Base-by-base conservation (phyloP, 2,797 vertebrate species). In the Aselliscus stoliczkanus region DNA sequence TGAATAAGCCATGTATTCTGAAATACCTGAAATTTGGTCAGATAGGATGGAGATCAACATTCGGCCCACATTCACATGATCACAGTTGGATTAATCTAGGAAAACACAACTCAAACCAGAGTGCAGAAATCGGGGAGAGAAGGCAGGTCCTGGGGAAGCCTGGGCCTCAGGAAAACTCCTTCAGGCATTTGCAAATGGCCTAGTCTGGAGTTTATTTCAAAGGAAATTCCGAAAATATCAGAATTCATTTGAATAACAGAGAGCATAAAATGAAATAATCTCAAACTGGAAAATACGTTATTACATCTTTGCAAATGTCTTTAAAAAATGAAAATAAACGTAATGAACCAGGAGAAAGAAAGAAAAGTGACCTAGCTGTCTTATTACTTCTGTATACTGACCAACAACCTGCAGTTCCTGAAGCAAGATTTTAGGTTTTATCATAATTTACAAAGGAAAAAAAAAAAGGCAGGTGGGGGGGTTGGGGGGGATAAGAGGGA, bases 61-160 rank as follows among this genome's bases (percentile, higher is more conserved):
- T 79, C 70, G 75, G 15, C 62, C 31, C 62, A 39, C 60, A 58
- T 67, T 88, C 64, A 39, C 64, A 44, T 64, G 5, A 56, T 13
- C 77, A 52, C 1, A 42, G 17, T 54, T 93, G 76, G 47, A 76
- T 92, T 62, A 82, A 91, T 75, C 47, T 69, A 94, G 67, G 54
- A 86, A 88, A 96, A 96, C 56, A 67, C 31, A 87, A 72, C 75
- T 29, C 54, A 93, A 92, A 93, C 27, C 69, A 73, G 44, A 76
- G n/a, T 58, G 69, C 9, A 62, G 70, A 79, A 86, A 80, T 15
- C 37, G 92, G 27, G 13, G 13, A 37, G 2, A 15, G 27, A 73
- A 90, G 29, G 47, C 11, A 62, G 17, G 10, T n/a, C 29, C 60
- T 0, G 2, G 10, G 37, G 42, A 90, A 34, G 31, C 0, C 11